Percentiles rank a stretch among this genome's conserved stretches.
phyloP scores from a whole-genome alignment of 2,888 invertebrate species.

The Amiota minor region DNA sequence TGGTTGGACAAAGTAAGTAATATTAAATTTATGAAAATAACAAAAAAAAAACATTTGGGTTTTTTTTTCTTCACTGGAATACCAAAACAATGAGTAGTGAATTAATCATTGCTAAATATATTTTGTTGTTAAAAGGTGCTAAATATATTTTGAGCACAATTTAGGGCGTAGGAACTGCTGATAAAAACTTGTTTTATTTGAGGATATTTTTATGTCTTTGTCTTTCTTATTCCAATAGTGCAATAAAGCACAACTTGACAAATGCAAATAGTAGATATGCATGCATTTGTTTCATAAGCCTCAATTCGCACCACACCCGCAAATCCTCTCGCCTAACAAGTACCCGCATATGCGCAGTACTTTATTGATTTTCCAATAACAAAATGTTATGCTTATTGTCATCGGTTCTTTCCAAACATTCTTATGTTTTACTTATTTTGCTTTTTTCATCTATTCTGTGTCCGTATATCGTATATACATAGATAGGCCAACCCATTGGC shows the following conservation, averaged over 20 bases:
- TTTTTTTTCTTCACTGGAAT: background rate
- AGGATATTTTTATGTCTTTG: too few species aligned
- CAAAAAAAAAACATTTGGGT: background rate
- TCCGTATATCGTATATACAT: background rate
- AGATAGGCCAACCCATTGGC: background rate
- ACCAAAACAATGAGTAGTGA: too few species aligned
- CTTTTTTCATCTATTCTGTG: background rate
- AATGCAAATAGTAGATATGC: background rate
- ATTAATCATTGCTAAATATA: too few species aligned
- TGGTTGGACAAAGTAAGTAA: slow-evolving; percentile 90
- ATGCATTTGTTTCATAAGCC: background rate
- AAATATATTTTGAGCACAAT: too few species aligned
- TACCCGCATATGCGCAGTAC: slow-evolving; percentile 17
- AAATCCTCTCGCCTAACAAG: background rate
- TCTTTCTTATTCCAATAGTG: too few species aligned
- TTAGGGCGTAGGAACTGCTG: too few species aligned
- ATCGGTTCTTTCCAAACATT: background rate
- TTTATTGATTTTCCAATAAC: slow-evolving; percentile 24
- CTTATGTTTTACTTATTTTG: too few species aligned
- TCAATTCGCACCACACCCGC: background rate
- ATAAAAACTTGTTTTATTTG: too few species aligned
- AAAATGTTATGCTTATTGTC: too few species aligned
- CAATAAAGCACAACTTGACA: too few species aligned
- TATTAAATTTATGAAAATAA: slow-evolving; percentile 14
- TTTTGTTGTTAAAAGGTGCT: too few species aligned